Percentiles rank a stretch among this genome's conserved stretches.
These are phyloP conservation scores for Argynnis bischoffii DNA, from an alignment of 2,888 invertebrate genomes.

Conservation along the genomic window DNA sequence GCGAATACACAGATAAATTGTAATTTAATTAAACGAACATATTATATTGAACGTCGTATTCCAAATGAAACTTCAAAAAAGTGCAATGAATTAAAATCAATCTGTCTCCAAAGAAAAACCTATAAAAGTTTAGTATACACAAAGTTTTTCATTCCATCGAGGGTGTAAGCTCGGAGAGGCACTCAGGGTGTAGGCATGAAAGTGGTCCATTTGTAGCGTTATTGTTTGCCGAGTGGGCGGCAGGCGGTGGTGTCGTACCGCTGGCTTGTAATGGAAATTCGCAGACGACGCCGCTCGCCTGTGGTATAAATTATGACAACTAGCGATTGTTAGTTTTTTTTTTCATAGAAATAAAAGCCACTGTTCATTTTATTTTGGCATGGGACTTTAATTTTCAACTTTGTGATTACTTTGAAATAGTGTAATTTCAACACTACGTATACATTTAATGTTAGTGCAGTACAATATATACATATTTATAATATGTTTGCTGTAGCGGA, in stretches of 20 bases:
- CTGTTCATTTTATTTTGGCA: constrained; percentile 12
- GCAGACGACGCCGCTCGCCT: constrained; percentile 55
- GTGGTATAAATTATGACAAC: constrained; percentile 38
- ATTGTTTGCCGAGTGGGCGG: constrained; percentile 48
- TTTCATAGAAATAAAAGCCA: constrained; percentile 9
- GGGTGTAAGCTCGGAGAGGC: constrained; percentile 38
- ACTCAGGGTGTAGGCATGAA: constrained; percentile 42
- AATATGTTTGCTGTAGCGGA: no score
- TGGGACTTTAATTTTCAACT: constrained; percentile 12
- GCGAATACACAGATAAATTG: no score
- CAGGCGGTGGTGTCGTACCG: constrained; percentile 49
- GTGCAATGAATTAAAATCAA: not conserved
- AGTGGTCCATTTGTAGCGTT: constrained; percentile 40
- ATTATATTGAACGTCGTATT: no score
- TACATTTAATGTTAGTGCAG: no score
- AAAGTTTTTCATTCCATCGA: constrained; percentile 31
- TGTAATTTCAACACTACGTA: constrained; percentile 4
- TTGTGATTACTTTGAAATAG: constrained; percentile 10
- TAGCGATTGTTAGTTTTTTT: constrained; percentile 24
- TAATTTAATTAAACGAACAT: no score
- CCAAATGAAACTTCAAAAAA: not conserved
- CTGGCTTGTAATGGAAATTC: constrained; percentile 66
- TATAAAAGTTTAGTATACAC: constrained; percentile 12
- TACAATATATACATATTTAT: no score
- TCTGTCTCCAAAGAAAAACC: constrained; percentile 9